Evolutionary conservation across 2,113 vertebrate genomes (phyloP).

Genomic region (Phyllostomus hastatus): DNA sequence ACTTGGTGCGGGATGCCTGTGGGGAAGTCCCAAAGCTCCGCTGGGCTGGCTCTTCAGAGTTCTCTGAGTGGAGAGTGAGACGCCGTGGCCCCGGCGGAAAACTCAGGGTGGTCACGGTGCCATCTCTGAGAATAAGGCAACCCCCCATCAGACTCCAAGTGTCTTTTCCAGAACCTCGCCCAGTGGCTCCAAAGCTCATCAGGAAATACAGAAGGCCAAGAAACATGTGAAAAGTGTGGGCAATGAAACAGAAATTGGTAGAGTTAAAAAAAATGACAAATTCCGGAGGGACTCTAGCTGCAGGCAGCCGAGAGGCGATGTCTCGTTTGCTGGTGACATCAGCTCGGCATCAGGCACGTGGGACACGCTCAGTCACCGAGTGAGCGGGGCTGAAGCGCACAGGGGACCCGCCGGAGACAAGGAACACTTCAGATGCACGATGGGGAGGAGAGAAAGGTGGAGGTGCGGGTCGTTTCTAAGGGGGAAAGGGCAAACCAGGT

Average conservation of each 20-base stretch:
- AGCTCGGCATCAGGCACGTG: neutral
- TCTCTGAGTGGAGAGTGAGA: neutral
- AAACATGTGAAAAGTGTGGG: neutral
- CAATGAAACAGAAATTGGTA: neutral
- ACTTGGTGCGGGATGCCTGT: neutral
- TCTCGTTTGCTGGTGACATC: neutral
- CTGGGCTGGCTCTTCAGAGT: neutral
- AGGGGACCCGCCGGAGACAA: neutral
- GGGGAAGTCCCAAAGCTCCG: neutral
- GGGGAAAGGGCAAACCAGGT: neutral
- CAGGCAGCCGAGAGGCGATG: neutral
- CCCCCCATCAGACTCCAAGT: conserved; percentile 7
- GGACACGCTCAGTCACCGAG: neutral
- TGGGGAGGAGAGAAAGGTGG: neutral
- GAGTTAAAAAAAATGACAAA: neutral
- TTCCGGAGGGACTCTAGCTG: neutral
- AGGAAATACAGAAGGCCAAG: neutral
- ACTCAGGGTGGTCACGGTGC: neutral
- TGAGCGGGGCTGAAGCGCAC: neutral
- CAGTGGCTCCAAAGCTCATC: neutral
- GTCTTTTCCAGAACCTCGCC: neutral
- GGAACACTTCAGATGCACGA: neutral
- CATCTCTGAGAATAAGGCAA: conserved; percentile 33
- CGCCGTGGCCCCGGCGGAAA: conserved; percentile 26
- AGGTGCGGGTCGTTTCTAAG: neutral